phyloP scores from a whole-genome alignment of 2,113 vertebrate genomes.

The Hydropotes inermis region DNA sequence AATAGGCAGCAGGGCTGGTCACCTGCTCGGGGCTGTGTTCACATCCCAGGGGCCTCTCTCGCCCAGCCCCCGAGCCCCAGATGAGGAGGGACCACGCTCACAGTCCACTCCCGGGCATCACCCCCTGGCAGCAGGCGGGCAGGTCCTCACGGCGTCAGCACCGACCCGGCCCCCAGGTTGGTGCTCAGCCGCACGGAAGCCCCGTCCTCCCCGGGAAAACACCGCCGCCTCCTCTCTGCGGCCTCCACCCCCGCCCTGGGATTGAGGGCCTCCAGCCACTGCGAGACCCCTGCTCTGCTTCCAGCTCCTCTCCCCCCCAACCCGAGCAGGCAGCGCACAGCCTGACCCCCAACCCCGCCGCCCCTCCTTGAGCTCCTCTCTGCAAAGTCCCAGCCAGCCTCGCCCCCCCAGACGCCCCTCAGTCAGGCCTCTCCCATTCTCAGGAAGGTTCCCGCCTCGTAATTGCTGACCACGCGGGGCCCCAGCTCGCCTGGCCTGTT shows the following conservation, averaged over 20 bases:
- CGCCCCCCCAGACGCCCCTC: neutral
- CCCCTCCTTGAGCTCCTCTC: no score
- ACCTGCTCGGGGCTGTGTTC: accelerated
- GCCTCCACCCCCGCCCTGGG: accelerated
- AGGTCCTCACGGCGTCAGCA: accelerated
- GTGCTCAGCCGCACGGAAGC: accelerated
- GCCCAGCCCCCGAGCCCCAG: accelerated
- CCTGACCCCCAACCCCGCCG: accelerated
- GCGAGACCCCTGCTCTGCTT: neutral
- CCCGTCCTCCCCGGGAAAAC: accelerated
- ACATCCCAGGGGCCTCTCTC: accelerated
- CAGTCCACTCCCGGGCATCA: accelerated
- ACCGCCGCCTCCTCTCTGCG: accelerated
- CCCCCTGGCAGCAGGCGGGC: neutral
- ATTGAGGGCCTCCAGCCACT: neutral
- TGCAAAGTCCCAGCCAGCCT: neutral
- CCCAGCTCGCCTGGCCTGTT: neutral
- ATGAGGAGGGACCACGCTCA: neutral
- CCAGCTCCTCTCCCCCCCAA: accelerated
- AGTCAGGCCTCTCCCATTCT: neutral
- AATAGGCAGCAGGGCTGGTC: accelerated
- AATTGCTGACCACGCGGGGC: neutral
- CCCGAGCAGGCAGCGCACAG: accelerated
- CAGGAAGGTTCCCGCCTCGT: neutral
- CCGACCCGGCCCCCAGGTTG: neutral